These are phyloP conservation scores for Ophthalmotilapia sp. DNA, from an alignment of 2,113 vertebrate species.

Conservation along the genomic window DNA sequence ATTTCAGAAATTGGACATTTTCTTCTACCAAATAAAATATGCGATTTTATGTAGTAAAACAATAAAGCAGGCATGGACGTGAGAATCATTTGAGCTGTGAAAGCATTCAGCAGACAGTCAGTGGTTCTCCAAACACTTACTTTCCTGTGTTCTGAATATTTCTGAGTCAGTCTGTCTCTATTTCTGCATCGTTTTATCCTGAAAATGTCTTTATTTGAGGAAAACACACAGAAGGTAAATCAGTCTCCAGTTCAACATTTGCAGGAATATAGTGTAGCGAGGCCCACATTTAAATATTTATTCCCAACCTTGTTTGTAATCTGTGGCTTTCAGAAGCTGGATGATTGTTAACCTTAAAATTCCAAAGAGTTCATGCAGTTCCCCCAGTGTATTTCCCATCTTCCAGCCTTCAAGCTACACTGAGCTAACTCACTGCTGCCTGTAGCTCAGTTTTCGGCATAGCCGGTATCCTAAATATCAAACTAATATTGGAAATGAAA, in stretches of 20 bases:
- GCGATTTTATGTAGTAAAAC: neutral
- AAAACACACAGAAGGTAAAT: neutral
- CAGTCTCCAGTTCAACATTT: neutral
- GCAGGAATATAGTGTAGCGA: neutral
- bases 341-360: neutral
- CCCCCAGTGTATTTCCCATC: neutral
- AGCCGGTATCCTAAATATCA: neutral
- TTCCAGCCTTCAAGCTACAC: neutral
- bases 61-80: neutral
- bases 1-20: accelerated
- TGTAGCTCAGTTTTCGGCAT: neutral
- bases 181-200: neutral
- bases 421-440: neutral
- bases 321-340: neutral
- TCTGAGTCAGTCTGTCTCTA: neutral
- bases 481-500: neutral
- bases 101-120: neutral
- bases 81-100: neutral
- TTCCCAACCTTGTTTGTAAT: neutral
- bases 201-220: neutral
- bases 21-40: neutral
- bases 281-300: neutral
- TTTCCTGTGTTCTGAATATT: neutral
- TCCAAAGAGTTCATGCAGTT: neutral
- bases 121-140: neutral